Evolutionary conservation across 2,113 vertebrate species (phyloP).

Genomic region (Herpailurus yagouaroundi): DNA sequence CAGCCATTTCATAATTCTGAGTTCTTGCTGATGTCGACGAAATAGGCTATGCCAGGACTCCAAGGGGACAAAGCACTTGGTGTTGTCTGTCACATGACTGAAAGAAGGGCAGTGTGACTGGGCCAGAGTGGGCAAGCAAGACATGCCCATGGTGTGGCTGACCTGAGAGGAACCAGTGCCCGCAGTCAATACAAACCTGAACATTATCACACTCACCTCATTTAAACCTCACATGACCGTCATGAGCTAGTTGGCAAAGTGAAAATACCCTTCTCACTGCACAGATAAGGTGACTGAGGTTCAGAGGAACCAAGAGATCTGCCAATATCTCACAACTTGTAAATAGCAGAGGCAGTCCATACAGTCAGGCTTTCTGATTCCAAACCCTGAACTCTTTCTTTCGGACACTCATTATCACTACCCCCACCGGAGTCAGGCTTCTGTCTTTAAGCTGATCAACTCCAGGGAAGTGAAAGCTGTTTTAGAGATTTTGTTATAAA

Average conservation of each 20-base stretch:
- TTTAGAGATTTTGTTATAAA: constrained; percentile 10
- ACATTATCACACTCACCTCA: not conserved
- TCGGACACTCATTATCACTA: not conserved
- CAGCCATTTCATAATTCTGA: not conserved
- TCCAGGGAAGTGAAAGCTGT: not conserved
- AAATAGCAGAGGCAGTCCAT: not conserved
- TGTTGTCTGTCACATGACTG: not conserved
- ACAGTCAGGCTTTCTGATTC: not conserved
- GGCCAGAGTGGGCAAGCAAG: not conserved
- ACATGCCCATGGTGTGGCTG: not conserved
- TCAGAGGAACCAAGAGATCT: not conserved
- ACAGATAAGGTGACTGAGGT: not conserved
- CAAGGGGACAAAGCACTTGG: not conserved
- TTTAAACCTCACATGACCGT: not conserved
- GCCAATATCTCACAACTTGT: not conserved
- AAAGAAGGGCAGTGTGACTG: not conserved
- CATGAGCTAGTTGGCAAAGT: too few relatives aligned
- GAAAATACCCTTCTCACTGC: not conserved
- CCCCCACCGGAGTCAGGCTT: not conserved
- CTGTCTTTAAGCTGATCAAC: not conserved
- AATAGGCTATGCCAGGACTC: not conserved
- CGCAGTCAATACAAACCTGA: not conserved
- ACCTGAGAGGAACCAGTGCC: not conserved
- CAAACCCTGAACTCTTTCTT: not conserved
- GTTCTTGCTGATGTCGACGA: not conserved